These are phyloP conservation scores for Unio delphinus DNA, from an alignment of 2,888 invertebrate species.

Conservation along the genomic window DNA sequence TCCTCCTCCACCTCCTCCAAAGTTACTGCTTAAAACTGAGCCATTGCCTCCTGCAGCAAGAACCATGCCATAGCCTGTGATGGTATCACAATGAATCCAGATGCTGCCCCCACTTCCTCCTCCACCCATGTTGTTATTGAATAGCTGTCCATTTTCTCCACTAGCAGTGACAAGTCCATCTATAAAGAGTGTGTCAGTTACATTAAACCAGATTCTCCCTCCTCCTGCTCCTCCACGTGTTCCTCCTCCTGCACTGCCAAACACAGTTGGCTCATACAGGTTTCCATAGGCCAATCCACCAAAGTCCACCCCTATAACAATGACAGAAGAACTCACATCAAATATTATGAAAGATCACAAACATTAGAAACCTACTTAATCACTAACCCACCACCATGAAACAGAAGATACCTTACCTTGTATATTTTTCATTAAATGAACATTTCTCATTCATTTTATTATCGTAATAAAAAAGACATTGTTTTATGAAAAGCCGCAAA, in stretches of 20 bases:
- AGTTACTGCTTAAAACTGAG: conserved; percentile 13
- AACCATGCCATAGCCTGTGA: conserved; percentile 48
- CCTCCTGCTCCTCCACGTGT: conserved; percentile 52
- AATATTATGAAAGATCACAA: too few species aligned
- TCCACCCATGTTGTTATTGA: conserved; percentile 30
- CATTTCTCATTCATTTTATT: too few species aligned
- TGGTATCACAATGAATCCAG: conserved; percentile 45
- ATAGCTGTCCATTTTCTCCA: conserved; percentile 34
- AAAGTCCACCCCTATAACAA: conserved; percentile 18
- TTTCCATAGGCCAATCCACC: conserved; percentile 52
- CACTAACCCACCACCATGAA: too few species aligned
- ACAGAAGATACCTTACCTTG: too few species aligned
- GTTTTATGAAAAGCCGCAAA: too few species aligned
- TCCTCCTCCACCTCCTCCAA: conserved; percentile 49
- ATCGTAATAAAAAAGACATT: too few species aligned
- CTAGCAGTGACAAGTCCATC: conserved; percentile 52
- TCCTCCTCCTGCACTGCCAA: conserved; percentile 57
- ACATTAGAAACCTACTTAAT: too few species aligned
- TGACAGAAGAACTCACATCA: background rate
- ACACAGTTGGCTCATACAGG: conserved; percentile 49
- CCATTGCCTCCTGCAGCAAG: conserved; percentile 43
- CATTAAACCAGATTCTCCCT: conserved; percentile 56
- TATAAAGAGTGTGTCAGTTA: conserved; percentile 50
- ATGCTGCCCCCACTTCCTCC: conserved; percentile 60
- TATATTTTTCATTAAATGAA: too few species aligned